Conservation (phyloP, 2,797 vertebrate genomes). For the Fundulus diaphanus region DNA sequence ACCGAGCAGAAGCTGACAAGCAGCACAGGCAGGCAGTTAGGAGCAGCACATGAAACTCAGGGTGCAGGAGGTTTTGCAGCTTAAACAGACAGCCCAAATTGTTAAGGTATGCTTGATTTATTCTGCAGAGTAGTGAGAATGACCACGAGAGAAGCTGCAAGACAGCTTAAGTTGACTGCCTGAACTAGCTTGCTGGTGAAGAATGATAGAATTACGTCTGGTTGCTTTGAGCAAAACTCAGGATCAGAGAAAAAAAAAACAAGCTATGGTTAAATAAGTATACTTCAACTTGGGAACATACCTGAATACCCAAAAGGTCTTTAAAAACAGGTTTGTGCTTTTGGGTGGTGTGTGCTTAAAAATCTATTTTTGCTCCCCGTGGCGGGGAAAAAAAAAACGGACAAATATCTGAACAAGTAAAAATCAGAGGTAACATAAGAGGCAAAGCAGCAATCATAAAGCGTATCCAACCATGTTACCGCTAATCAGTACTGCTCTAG, state of each 20-base stretch:
- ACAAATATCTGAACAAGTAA: background rate
- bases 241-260: background rate
- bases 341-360: background rate
- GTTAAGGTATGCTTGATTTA: no score
- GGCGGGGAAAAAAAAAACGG: background rate
- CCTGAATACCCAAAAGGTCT: background rate
- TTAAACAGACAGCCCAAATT: no score
- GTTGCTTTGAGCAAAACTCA: background rate
- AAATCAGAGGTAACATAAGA: slow-evolving; percentile 4
- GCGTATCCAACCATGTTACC: slow-evolving; percentile 7
- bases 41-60: no score
- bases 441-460: slow-evolving; percentile 1
- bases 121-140: no score
- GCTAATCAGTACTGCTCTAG: background rate
- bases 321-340: background rate
- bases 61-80: no score
- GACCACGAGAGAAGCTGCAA: no score
- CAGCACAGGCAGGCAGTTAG: no score
- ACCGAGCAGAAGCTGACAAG: no score
- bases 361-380: background rate
- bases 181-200: no score
- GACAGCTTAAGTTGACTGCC: no score
- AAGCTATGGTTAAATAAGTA: background rate
- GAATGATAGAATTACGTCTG: no score
- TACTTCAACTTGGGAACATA: background rate